These are phyloP conservation scores for Chloroceryle inda DNA, from an alignment of 2,797 vertebrate genomes.

Conservation along the genomic window DNA sequence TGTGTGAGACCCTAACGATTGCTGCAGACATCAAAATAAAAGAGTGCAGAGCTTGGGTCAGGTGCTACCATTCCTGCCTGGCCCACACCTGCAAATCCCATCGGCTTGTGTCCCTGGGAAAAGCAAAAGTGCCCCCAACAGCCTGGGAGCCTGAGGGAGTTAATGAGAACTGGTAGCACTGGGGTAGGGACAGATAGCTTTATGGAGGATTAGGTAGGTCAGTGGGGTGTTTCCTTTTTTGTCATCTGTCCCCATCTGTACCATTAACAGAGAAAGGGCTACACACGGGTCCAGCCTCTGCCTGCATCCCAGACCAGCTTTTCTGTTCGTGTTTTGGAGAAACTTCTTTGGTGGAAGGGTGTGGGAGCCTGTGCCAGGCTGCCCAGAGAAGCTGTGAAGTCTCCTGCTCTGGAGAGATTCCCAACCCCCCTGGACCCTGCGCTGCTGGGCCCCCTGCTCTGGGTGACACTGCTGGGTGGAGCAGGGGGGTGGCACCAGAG, in stretches of 20 bases:
- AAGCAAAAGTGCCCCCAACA: neutral
- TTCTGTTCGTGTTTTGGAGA: neutral
- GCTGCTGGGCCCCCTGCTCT: no score
- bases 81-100: conserved; percentile 26
- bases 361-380: no score
- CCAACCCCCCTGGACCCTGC: no score
- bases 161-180: neutral
- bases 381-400: no score
- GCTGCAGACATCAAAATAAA: neutral
- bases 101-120: neutral
- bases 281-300: neutral
- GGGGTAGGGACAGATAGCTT: neutral
- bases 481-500: no score
- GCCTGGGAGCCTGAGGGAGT: neutral
- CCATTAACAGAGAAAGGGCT: neutral
- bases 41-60: neutral
- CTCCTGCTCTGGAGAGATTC: no score
- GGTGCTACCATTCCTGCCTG: neutral
- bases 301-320: neutral
- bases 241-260: neutral
- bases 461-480: no score
- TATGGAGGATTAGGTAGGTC: neutral
- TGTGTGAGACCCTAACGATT: neutral
- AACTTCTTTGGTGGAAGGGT: neutral
- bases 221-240: neutral